Conservation (phyloP, 2,888 invertebrate species). For the Idaea biselata region DNA sequence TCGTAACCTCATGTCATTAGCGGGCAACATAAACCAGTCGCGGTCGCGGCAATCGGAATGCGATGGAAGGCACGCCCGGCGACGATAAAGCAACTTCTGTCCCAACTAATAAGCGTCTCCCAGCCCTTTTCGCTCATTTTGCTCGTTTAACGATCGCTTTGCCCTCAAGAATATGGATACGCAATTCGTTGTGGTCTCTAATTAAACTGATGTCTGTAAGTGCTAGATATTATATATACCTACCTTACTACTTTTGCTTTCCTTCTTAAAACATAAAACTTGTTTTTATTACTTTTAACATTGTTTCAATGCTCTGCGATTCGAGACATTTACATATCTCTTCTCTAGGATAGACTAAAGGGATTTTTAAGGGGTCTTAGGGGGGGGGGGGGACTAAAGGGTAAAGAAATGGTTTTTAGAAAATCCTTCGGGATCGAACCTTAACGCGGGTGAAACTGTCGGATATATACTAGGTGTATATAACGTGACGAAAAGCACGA, state of each 20-base stretch:
- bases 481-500: background rate
- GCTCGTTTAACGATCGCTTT: constrained; percentile 40
- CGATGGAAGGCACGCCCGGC: constrained; percentile 61
- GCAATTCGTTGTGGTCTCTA: constrained; percentile 55
- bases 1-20: constrained; percentile 70
- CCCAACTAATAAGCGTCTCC: constrained; percentile 55
- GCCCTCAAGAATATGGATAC: constrained; percentile 33
- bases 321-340: no score
- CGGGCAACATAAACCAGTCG: constrained; percentile 60
- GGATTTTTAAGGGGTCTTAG: no score
- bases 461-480: background rate
- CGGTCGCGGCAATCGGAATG: constrained; percentile 67
- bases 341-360: no score
- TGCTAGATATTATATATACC: constrained; percentile 9
- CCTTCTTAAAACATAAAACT: no score
- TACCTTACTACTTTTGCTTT: background rate
- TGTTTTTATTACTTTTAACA: no score
- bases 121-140: constrained; percentile 40
- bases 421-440: no score
- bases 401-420: no score
- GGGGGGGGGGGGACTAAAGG: no score
- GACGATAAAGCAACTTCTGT: constrained; percentile 50
- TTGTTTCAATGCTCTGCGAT: no score
- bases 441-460: no score
- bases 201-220: constrained; percentile 54